A percentile compares a stretch with the other conserved stretches of the same genome.
Evolutionary conservation across 2,113 vertebrate species (phyloP).

Genomic region (Pelvicachromis taeniatus): DNA sequence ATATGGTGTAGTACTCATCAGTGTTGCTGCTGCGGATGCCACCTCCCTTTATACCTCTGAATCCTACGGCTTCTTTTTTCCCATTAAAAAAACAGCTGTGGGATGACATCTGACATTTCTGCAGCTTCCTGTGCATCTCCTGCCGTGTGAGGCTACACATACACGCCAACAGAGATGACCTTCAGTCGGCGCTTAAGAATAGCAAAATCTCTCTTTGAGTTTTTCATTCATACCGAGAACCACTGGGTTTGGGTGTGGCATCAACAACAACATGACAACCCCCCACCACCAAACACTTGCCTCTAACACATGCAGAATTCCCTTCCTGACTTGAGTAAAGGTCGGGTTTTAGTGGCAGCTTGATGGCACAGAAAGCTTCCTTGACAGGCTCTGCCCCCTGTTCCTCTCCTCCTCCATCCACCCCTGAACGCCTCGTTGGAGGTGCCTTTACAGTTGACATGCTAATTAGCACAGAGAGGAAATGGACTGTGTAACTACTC

Average conservation of each 20-base stretch:
- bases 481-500: slow-evolving; percentile 63
- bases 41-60: background rate
- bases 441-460: slow-evolving; percentile 57
- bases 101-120: background rate
- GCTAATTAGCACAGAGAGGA: slow-evolving; percentile 58
- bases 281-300: background rate
- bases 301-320: background rate
- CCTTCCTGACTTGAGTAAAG: background rate
- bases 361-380: slow-evolving; percentile 17
- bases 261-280: background rate
- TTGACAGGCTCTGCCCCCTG: background rate
- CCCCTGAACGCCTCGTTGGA: slow-evolving; percentile 42
- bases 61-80: background rate
- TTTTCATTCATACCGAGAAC: background rate
- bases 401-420: background rate
- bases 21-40: background rate
- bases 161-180: slow-evolving; percentile 12
- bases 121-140: background rate
- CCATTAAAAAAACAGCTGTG: slow-evolving; percentile 11
- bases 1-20: background rate
- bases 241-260: background rate
- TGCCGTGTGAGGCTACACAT: background rate
- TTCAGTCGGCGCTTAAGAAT: background rate
- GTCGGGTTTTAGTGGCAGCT: slow-evolving; percentile 37
- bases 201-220: background rate